Evolutionary conservation across 2,888 invertebrate genomes (phyloP).

Genomic region (Dynastes hyllus): DNA sequence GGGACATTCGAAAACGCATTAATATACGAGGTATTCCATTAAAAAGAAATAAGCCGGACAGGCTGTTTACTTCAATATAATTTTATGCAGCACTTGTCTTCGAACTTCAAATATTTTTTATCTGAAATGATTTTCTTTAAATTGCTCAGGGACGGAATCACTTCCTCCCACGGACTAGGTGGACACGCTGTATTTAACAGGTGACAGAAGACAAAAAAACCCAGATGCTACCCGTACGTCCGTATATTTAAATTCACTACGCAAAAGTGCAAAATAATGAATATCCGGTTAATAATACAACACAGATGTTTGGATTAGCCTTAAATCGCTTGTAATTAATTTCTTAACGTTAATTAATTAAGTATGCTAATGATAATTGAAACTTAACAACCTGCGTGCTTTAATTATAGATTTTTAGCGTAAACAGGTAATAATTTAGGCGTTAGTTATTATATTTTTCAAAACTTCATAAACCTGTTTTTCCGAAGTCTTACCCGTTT

Average conservation of each 20-base stretch:
- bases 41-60: no score
- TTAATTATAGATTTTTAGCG: conserved; percentile 30
- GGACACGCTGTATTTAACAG: no score
- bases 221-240: background rate
- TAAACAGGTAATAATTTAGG: conserved; percentile 46
- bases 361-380: conserved; percentile 34
- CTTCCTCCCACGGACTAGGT: no score
- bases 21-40: no score
- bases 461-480: conserved; percentile 32
- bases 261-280: conserved; percentile 37
- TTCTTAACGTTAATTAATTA: conserved; percentile 44
- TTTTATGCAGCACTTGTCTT: no score
- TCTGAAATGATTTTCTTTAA: no score
- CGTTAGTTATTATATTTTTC: conserved; percentile 44
- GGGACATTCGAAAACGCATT: no score
- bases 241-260: conserved; percentile 20
- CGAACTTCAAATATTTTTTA: no score
- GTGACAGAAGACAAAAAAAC: background rate
- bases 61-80: no score
- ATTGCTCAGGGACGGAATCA: no score
- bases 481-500: conserved; percentile 16
- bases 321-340: conserved; percentile 44
- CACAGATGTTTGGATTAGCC: conserved; percentile 46
- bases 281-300: conserved; percentile 45
- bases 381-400: conserved; percentile 33